Evolutionary conservation across 2,113 vertebrate genomes (phyloP), one percentile per base, ranked within the genome.

Genomic region (Elanus axillaris): DNA sequence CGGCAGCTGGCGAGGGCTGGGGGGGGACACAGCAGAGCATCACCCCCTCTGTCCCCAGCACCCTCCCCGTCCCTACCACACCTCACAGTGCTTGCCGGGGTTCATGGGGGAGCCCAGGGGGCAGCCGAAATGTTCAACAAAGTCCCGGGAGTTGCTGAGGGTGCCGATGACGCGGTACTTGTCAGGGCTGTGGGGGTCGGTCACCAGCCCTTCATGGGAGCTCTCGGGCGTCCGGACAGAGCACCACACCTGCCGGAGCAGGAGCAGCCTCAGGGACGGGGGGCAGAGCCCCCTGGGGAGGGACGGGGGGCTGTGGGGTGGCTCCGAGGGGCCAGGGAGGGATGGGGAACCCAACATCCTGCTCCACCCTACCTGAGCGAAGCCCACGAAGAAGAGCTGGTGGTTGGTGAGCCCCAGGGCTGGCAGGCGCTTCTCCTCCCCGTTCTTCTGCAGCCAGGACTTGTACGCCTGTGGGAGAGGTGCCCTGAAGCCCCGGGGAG

Each of bases 351-450:
- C 19, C 43, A 69, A 50, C 23, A 9, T 13, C 27, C 11, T 0
- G 0, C n/a, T 48, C 16, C 2, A 2, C 31, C 53, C 90, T 97
- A 99, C 99, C 99, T 99, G 99, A 6, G 99, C 99, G 43, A 99
- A 99, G 77, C 99, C 99, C 84, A 99, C 98, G 8, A 99, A 99
- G 98, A 99, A 99, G 71, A 99, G 99, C 97, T 99, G 99, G 88
- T 99, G 98, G 79, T 99, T 99, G 86, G 99, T 99, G 93, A 99
- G 98, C 71, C 98, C 99, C 88, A 99, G 98, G 0, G 99, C 99
- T 8, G 99, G 99, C 64, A 99, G 98, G 73, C 45, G 98, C 91
- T 99, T 99, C 95, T 99, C 99, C 27, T 99, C 98, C 9, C 99
- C 99, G 0, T 99, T 98, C 91, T 92, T 98, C 92, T 97, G 95